Percentiles rank a stretch among this genome's conserved stretches.
Conservation (phyloP, 1,140 invertebrate genomes). For the Microvelia longipes region DNA sequence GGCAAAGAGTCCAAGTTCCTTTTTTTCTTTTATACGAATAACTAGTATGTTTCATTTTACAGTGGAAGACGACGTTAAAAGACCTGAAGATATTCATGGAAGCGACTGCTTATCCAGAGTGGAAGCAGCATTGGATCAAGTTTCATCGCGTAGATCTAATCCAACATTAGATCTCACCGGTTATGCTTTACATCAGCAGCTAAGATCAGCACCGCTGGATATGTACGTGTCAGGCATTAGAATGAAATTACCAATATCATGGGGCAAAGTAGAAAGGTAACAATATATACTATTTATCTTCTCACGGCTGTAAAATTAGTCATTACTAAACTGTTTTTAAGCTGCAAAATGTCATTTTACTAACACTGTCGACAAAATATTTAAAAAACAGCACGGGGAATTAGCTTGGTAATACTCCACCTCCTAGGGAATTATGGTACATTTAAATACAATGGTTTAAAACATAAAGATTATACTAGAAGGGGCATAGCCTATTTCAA, state of each 20-base stretch:
- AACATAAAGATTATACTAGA: too few species aligned
- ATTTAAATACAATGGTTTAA: too few species aligned
- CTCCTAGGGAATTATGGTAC: too few species aligned
- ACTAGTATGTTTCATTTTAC: background rate
- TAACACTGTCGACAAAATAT: too few species aligned
- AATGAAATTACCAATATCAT: constrained; percentile 38
- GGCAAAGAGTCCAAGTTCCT: background rate
- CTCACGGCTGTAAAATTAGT: too few species aligned
- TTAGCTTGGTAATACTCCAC: too few species aligned
- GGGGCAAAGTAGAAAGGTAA: constrained; percentile 48
- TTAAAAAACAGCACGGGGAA: background rate
- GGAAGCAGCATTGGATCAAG: constrained; percentile 4
- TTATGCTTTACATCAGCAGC: constrained; percentile 42
- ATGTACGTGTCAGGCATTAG: constrained; percentile 49
- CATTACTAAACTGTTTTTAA: too few species aligned
- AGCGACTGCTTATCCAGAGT: constrained; percentile 3
- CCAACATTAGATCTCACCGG: constrained; percentile 38
- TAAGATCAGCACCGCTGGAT: constrained; percentile 40
- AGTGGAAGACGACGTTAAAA: background rate
- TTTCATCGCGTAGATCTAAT: background rate
- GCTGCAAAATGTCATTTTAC: too few species aligned
- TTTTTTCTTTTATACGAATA: background rate
- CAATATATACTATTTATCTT: constrained; percentile 38
- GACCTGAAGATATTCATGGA: background rate
- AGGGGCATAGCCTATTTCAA: too few species aligned